Conservation (phyloP, 1,140 invertebrate species). For the Rhyzopertha dominica region DNA sequence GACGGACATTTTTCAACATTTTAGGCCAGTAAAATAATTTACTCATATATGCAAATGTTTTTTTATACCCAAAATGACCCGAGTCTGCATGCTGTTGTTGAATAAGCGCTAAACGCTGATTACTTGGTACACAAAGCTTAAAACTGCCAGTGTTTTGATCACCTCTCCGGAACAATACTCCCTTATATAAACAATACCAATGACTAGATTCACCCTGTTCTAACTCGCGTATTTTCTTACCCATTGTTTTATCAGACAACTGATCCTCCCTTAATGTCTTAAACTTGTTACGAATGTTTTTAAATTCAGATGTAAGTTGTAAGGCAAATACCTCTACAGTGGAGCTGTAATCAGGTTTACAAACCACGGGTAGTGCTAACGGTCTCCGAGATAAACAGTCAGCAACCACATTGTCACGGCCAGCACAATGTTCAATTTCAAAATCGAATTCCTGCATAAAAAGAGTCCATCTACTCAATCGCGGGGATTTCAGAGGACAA, state of each 20-base stretch:
- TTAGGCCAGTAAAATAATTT: slow-evolving; percentile 8
- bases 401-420: slow-evolving; percentile 6
- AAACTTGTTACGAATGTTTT: neutral
- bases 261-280: neutral
- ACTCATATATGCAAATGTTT: slow-evolving; percentile 11
- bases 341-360: neutral
- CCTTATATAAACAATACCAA: slow-evolving; percentile 1
- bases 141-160: neutral
- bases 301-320: no score
- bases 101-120: neutral
- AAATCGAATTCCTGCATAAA: slow-evolving; percentile 5
- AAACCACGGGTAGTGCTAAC: neutral
- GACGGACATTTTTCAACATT: slow-evolving; percentile 6
- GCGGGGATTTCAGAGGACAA: neutral
- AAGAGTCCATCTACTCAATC: neutral
- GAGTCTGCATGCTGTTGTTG: neutral
- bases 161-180: neutral
- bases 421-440: neutral
- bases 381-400: slow-evolving; percentile 6
- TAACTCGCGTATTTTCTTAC: neutral
- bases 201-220: neutral
- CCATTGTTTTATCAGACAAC: neutral
- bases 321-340: no score
- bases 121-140: neutral
- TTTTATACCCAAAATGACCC: slow-evolving; percentile 8